A percentile compares a stretch with the other conserved stretches of the same genome.
These are phyloP conservation scores for Polydrusus pterygomalis DNA, from an alignment of 2,888 invertebrate species.

Conservation along the genomic window DNA sequence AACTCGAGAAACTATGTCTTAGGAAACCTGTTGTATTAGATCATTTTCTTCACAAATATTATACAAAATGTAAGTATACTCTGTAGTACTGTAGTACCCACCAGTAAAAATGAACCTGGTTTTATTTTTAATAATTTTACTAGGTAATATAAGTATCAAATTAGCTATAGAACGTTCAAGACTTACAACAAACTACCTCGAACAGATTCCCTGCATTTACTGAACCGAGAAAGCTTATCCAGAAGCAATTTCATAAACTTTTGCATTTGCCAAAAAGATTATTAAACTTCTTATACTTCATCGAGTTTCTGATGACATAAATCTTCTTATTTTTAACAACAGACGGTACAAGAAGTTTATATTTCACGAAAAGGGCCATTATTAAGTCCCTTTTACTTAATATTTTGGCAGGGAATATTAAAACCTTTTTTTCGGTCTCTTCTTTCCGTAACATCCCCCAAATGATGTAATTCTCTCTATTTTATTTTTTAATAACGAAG, in stretches of 20 bases:
- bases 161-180: too few species aligned
- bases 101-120: too few species aligned
- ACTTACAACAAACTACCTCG: neutral
- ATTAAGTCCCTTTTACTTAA: conserved; percentile 14
- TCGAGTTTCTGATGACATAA: neutral
- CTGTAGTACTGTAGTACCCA: too few species aligned
- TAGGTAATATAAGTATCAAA: too few species aligned
- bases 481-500: too few species aligned
- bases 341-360: neutral
- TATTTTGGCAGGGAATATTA: conserved; percentile 1
- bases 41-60: too few species aligned
- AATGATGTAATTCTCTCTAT: neutral
- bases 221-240: neutral
- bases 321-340: conserved; percentile 2
- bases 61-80: neutral
- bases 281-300: conserved; percentile 13
- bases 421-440: neutral
- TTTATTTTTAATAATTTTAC: too few species aligned
- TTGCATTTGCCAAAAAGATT: neutral
- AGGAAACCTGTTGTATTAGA: too few species aligned
- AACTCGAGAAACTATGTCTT: too few species aligned
- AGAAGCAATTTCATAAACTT: conserved; percentile 9
- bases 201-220: neutral
- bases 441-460: neutral
- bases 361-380: neutral